These are phyloP conservation scores for Lycodopsis pacificus DNA, from an alignment of 2,797 vertebrate genomes.

Conservation along the genomic window DNA sequence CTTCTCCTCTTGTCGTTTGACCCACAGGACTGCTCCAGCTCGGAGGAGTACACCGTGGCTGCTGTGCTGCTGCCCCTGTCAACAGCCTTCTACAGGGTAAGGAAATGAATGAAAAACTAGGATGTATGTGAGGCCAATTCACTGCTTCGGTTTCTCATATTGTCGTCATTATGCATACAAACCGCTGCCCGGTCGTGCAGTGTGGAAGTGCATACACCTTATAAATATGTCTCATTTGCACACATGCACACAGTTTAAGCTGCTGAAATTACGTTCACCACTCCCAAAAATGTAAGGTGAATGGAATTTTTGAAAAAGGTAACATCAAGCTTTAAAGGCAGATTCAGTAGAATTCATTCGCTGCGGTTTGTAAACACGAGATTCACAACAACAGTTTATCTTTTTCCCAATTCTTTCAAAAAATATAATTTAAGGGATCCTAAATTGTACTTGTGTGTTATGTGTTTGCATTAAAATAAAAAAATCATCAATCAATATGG, in stretches of 20 bases:
- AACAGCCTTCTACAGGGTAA: slow-evolving; percentile 97
- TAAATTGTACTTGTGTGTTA: not conserved
- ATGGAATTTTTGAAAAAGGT: not conserved
- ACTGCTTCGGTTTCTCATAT: not conserved
- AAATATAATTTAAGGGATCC: not conserved
- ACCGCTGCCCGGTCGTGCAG: not conserved
- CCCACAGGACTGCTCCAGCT: slow-evolving; percentile 95
- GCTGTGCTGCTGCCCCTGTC: slow-evolving; percentile 93
- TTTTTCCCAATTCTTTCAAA: not conserved
- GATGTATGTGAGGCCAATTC: not conserved
- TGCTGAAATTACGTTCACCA: not conserved
- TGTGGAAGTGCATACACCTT: not conserved
- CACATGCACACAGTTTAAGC: not conserved
- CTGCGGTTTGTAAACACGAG: not conserved
- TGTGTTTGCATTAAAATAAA: not conserved
- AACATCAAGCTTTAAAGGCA: not conserved
- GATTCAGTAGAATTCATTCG: not conserved
- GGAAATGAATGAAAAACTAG: slow-evolving; percentile 49
- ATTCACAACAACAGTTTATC: not conserved
- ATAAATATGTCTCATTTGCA: not conserved
- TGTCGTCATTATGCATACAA: not conserved
- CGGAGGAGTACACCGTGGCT: slow-evolving; percentile 95
- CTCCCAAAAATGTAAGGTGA: not conserved
- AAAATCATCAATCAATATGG: not conserved
- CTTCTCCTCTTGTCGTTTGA: slow-evolving; percentile 66